Evolutionary conservation across 2,888 invertebrate species (phyloP).

Genomic region (Cactoblastis cactorum): DNA sequence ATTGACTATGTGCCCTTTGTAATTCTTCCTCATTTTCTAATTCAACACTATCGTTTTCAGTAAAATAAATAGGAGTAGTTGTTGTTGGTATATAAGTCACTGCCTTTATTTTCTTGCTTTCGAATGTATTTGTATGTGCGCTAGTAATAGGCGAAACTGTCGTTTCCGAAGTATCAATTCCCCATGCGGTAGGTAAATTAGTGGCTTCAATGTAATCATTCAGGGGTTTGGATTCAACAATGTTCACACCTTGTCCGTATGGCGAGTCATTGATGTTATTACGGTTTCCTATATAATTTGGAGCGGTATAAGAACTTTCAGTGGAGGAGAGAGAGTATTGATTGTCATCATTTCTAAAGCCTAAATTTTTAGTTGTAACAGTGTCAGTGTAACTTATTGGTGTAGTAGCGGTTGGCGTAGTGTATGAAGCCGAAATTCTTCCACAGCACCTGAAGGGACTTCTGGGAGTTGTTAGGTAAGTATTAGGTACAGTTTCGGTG

Average conservation of each 20-base stretch:
- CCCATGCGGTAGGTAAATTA: slow-evolving; percentile 68
- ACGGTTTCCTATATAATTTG: slow-evolving; percentile 63
- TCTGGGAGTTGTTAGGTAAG: slow-evolving; percentile 46
- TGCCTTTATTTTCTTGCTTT: slow-evolving; percentile 61
- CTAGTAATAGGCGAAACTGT: slow-evolving; percentile 46
- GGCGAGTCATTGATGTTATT: slow-evolving; percentile 63
- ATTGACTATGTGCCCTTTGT: slow-evolving; percentile 85
- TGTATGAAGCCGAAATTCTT: slow-evolving; percentile 69
- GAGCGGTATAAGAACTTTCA: slow-evolving; percentile 49
- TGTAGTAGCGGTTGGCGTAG: slow-evolving; percentile 57
- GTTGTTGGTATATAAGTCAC: slow-evolving; percentile 46
- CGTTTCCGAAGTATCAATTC: slow-evolving; percentile 50
- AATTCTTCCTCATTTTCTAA: slow-evolving; percentile 81
- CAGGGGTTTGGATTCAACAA: slow-evolving; percentile 64
- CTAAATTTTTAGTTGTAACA: slow-evolving; percentile 50
- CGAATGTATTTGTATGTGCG: slow-evolving; percentile 49
- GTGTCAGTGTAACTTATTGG: slow-evolving; percentile 73
- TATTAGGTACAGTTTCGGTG: slow-evolving; percentile 38
- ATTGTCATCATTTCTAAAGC: slow-evolving; percentile 37
- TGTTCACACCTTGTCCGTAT: slow-evolving; percentile 66
- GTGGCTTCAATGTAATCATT: slow-evolving; percentile 69
- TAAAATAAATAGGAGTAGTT: slow-evolving; percentile 56
- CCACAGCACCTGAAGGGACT: slow-evolving; percentile 65
- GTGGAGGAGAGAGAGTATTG: slow-evolving; percentile 39
- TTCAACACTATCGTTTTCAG: slow-evolving; percentile 64